Evolutionary conservation across 1,140 invertebrate genomes (phyloP), one percentile per base, ranked within the genome.

Genomic region (Triops longicaudatus): DNA sequence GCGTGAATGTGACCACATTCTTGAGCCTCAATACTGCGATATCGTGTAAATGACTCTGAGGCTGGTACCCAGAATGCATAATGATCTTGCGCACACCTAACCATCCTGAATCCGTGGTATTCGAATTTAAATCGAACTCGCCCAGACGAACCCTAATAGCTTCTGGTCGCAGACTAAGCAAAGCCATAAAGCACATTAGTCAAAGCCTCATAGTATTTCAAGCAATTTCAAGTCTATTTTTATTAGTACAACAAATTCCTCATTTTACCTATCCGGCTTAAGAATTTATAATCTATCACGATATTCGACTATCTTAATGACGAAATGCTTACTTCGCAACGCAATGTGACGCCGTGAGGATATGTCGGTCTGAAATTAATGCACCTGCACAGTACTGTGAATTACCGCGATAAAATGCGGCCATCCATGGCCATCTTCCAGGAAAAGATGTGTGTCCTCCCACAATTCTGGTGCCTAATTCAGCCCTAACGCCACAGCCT

Each of bases 371-470:
- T 41, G 78, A 76, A 26, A 78, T 78, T 43, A 78, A 17, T 7
- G 74, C 78, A 0, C 78, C 78, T 42, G 74, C 78, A 44, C 78
- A 78, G 22, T 78, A 78, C 17, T 78, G 78, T 3, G n/a, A 72
- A 27, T 26, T 76, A 2, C 76, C 76, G n/a, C 78, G 74, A 43
- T 76, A 78, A 11, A 78, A 37, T 9, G 78, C 78, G n/a, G 75
- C 78, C 78, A 78, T 78, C 78, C 78, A 78, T 26, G 78, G 78
- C 78, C 78, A 78, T 14, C 74, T 28, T 26, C 78, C 78, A 26
- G 78, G 78, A 63, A 42, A 76, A 14, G 78, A 78, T 72, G 41
- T 6, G 28, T 75, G 42, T 27, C 78, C 78, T 22, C 78, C 78
- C 3, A 78, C 75, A 43, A 78, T 78, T 73, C 78, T 26, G 17